A percentile compares a stretch with the other conserved stretches of the same genome.
These are phyloP conservation scores for Lochmaea capreae DNA, from an alignment of 2,888 invertebrate species.

Conservation along the genomic window DNA sequence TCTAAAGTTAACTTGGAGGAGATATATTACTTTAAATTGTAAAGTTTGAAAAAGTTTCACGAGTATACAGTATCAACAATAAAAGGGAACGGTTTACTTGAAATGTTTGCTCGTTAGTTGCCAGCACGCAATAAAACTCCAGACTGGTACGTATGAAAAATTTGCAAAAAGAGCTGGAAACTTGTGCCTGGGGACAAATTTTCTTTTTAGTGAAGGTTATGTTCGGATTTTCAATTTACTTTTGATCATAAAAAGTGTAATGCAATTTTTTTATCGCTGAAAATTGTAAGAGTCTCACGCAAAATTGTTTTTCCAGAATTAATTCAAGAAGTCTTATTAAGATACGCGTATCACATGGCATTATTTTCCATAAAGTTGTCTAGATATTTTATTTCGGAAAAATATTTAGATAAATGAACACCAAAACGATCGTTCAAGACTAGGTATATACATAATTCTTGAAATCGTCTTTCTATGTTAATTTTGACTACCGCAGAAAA, in stretches of 20 bases:
- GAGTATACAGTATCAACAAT: constrained; percentile 24
- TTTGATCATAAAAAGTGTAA: constrained; percentile 33
- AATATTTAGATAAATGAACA: too few relatives aligned
- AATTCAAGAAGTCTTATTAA: too few relatives aligned
- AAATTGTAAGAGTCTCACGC: background rate
- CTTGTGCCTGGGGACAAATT: constrained; percentile 36
- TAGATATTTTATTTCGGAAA: too few relatives aligned
- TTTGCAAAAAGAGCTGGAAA: constrained; percentile 29
- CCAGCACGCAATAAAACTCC: constrained; percentile 30
- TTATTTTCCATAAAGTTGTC: too few relatives aligned
- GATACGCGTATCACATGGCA: too few relatives aligned
- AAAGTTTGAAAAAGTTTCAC: constrained; percentile 12
- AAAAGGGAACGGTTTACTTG: constrained; percentile 31
- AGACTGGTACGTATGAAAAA: constrained; percentile 32
- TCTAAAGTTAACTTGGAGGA: background rate
- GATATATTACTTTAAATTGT: constrained; percentile 10
- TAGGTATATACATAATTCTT: too few relatives aligned
- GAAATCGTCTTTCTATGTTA: too few relatives aligned
- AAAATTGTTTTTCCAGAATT: constrained; percentile 3
- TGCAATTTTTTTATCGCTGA: constrained; percentile 21
- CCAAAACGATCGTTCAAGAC: too few relatives aligned
- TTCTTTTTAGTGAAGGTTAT: constrained; percentile 27
- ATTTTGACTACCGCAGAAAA: too few relatives aligned
- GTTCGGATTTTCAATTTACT: constrained; percentile 38
- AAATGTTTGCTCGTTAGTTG: constrained; percentile 35